Evolutionary conservation across 2,113 vertebrate genomes (phyloP).

Genomic region (Numenius arquata): DNA sequence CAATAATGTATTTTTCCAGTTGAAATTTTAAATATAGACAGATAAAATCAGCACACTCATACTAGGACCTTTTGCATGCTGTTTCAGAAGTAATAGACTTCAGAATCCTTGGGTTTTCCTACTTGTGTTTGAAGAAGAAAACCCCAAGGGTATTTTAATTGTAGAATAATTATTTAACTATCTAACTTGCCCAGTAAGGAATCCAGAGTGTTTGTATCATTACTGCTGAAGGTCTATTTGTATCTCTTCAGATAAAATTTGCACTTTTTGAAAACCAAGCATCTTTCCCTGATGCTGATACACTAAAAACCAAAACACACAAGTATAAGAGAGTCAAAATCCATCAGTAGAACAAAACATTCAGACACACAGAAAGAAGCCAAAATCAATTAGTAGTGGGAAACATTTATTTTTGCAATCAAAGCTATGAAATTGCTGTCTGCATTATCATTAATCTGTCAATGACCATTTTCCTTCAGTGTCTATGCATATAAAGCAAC

Average conservation of each 20-base stretch:
- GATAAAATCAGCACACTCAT: background rate
- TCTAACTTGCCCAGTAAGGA: background rate
- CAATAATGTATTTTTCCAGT: background rate
- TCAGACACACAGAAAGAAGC: background rate
- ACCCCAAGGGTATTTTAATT: background rate
- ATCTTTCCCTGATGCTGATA: background rate
- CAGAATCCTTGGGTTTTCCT: background rate
- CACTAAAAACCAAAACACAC: background rate
- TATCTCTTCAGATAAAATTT: background rate
- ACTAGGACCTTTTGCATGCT: background rate
- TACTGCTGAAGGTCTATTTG: background rate
- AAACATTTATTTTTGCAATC: background rate
- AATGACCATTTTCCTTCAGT: background rate
- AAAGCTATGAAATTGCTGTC: background rate
- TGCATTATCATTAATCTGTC: background rate
- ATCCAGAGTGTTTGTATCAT: background rate
- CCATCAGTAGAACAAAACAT: background rate
- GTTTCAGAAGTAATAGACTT: background rate
- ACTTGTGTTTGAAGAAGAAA: background rate
- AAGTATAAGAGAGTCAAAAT: background rate
- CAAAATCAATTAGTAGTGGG: background rate
- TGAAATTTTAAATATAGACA: background rate
- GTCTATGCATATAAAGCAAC: background rate
- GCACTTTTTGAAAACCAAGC: background rate
- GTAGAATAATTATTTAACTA: background rate